A percentile compares a stretch with the other conserved stretches of the same genome.
These are phyloP conservation scores for Nephrotoma flavescens DNA, from an alignment of 2,888 invertebrate species.

Conservation along the genomic window DNA sequence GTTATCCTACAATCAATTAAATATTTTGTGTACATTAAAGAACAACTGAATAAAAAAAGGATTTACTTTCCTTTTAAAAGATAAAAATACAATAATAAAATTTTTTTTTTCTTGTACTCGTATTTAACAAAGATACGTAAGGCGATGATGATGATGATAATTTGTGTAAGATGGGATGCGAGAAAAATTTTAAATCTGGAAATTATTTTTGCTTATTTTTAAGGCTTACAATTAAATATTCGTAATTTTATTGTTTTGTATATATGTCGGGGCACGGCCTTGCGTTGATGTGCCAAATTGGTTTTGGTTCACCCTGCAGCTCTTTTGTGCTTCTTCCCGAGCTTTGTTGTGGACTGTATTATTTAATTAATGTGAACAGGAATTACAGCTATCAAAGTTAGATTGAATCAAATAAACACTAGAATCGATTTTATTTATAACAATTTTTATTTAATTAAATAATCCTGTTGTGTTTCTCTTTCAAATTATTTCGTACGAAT, in stretches of 20 bases:
- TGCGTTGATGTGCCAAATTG: too few relatives aligned
- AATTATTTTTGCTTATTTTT: neutral
- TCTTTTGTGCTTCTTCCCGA: too few relatives aligned
- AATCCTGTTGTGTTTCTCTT: too few relatives aligned
- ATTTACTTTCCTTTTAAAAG: neutral
- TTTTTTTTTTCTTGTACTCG: neutral
- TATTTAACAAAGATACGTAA: neutral
- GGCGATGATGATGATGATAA: neutral
- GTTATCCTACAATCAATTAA: neutral
- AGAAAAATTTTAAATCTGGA: neutral
- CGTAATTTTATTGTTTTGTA: neutral
- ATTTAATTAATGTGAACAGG: too few relatives aligned
- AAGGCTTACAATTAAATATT: neutral
- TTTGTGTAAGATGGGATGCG: neutral
- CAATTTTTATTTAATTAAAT: too few relatives aligned
- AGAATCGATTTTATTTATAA: too few relatives aligned
- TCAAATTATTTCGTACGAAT: too few relatives aligned
- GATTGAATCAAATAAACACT: too few relatives aligned
- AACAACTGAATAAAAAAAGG: neutral
- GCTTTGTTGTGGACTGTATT: too few relatives aligned
- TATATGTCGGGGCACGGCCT: too few relatives aligned
- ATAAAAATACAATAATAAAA: neutral
- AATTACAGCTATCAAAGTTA: too few relatives aligned
- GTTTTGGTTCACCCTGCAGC: too few relatives aligned
- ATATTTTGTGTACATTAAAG: neutral